Base-by-base conservation (phyloP, 2,797 vertebrate species). In the Alcedo atthis region DNA sequence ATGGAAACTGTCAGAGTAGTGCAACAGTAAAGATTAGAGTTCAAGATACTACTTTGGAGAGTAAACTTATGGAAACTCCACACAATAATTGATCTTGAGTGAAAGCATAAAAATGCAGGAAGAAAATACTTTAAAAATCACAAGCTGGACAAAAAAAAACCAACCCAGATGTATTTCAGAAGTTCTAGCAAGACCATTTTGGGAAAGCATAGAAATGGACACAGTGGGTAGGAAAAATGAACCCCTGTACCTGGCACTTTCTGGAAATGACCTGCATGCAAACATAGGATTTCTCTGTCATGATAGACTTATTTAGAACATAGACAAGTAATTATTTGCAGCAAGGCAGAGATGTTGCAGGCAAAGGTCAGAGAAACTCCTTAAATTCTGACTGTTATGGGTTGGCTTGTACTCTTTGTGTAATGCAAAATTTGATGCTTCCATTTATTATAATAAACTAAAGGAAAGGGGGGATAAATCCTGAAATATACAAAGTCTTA, bases 11-110 rank as follows among this genome's bases (percentile, higher is more conserved):
- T 87, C 85, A 67, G 85, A 92, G 93, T 40, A 48, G 46, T 49
- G 58, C 26, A 81, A 84, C 48, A 85, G 80, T 81, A 55, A 94
- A 94, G 87, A 90, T 79, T 61, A 85, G 76, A 79, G 46, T 63
- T 89, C 73, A 67, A 58, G 74, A 37, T 84, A 20, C 62, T 71
- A 32, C 53, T 85, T 82, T 77, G 59, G 55, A 85, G 43, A 69
- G 9, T 10, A 78, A 89, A 54, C 67, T 75, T 86, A 64, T 26
- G 67, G 80, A 89, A 81, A 77, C 82, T 88, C 35, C 79, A 21
- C 46, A 12, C 10, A 45, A 32, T 57, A 78, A 68, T 53, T 87
- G 70, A 66, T 66, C 54, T 87, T 71, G 46, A 57, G 17, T 48
- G 35, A 74, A 80, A 68, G 21, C 0, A 0, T 53, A 71, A 70